Evolutionary conservation across 2,888 invertebrate species (phyloP).

Genomic region (Ryuthela nishihirai): DNA sequence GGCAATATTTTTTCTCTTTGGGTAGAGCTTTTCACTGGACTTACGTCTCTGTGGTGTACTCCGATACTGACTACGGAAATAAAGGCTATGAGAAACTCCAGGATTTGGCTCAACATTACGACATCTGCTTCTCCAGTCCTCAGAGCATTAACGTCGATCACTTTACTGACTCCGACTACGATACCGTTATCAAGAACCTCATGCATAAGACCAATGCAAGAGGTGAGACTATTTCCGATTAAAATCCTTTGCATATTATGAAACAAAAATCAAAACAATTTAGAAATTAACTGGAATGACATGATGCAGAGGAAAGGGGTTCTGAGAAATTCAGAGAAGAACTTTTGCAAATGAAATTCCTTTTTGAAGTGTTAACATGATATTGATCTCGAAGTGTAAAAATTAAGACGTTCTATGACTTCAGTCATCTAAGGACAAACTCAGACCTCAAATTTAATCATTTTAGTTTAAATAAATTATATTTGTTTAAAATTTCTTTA

Average conservation of each 20-base stretch:
- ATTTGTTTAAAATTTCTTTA: too few relatives aligned
- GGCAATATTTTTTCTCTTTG: too few relatives aligned
- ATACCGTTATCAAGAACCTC: constrained; percentile 52
- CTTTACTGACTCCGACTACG: constrained; percentile 52
- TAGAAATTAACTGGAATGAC: not conserved
- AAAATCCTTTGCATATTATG: not conserved
- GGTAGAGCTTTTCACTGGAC: constrained; percentile 57
- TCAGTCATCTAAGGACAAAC: too few relatives aligned
- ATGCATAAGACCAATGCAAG: constrained; percentile 54
- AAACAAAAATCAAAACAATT: not conserved
- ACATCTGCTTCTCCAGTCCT: constrained; percentile 57
- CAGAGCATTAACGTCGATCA: constrained; percentile 54
- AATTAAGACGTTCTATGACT: too few relatives aligned
- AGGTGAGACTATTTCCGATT: constrained; percentile 50
- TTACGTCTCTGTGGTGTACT: constrained; percentile 58
- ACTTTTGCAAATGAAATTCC: too few relatives aligned
- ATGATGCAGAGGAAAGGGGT: too few relatives aligned
- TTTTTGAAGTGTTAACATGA: too few relatives aligned
- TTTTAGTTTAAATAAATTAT: too few relatives aligned
- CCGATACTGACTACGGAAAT: constrained; percentile 58
- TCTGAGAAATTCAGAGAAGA: too few relatives aligned
- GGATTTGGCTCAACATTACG: constrained; percentile 51
- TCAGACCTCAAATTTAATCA: too few relatives aligned
- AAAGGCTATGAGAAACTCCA: constrained; percentile 56
- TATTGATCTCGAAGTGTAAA: too few relatives aligned